These are phyloP conservation scores for Microdon myrmicae DNA, from an alignment of 2,888 invertebrate genomes.

Conservation along the genomic window DNA sequence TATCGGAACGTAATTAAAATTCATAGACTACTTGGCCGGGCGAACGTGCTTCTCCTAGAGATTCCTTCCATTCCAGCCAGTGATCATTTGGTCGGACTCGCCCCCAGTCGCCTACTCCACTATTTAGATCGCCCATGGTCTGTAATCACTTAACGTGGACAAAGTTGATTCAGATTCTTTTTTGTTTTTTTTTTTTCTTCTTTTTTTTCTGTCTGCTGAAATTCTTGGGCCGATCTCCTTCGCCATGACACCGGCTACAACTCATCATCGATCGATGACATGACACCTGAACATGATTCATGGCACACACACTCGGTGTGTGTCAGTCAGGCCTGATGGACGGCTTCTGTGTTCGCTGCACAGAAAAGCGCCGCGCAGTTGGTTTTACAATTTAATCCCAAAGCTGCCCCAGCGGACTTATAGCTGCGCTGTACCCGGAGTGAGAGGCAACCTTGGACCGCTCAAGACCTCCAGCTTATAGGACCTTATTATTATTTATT, in stretches of 20 bases:
- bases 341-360: neutral
- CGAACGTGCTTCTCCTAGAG: conserved; percentile 18
- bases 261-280: conserved; percentile 40
- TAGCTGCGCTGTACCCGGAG: conserved; percentile 15
- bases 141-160: conserved; percentile 43
- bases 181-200: too few species aligned
- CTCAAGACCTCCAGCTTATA: conserved; percentile 32
- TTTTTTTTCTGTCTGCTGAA: conserved; percentile 12
- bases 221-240: conserved; percentile 2
- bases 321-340: conserved; percentile 17
- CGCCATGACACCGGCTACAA: conserved; percentile 17
- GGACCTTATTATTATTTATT: conserved; percentile 52
- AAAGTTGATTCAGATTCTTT: too few species aligned
- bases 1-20: conserved; percentile 44
- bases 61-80: neutral
- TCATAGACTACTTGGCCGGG: conserved; percentile 43
- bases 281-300: conserved; percentile 41
- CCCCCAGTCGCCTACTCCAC: conserved; percentile 7
- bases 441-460: conserved; percentile 46
- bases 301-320: conserved; percentile 37
- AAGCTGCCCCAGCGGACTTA: conserved; percentile 28
- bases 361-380: conserved; percentile 20
- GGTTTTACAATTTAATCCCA: conserved; percentile 46
- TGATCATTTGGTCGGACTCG: too few species aligned
- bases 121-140: conserved; percentile 40